These are phyloP conservation scores for Steinernema feltiae DNA, from an alignment of 1,140 invertebrate species.

Conservation along the genomic window DNA sequence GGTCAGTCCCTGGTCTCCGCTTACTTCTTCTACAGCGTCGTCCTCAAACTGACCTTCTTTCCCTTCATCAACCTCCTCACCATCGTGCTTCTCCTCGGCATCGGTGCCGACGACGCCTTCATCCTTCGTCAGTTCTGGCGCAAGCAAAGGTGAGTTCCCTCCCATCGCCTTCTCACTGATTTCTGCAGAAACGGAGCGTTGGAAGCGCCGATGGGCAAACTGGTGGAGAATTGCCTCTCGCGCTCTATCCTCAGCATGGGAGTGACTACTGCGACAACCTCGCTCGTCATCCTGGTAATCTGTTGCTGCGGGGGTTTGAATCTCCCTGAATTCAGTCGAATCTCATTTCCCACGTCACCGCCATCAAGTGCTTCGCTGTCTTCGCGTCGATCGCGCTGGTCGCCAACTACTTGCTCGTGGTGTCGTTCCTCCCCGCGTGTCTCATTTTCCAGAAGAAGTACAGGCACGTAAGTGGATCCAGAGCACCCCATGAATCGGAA, in stretches of 20 bases:
- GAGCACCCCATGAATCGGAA: neutral
- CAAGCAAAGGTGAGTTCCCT: neutral
- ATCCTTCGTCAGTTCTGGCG: neutral
- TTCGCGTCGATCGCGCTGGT: neutral
- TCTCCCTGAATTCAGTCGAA: neutral
- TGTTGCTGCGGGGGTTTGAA: neutral
- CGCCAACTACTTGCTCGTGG: neutral
- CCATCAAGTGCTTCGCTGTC: neutral
- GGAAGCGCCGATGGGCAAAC: neutral
- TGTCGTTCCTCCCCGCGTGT: neutral
- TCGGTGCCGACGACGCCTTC: constrained; percentile 62
- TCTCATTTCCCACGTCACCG: neutral
- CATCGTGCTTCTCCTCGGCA: constrained; percentile 60
- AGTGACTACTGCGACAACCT: neutral
- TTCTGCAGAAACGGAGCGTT: neutral
- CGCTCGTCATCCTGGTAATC: neutral
- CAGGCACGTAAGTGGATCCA: neutral
- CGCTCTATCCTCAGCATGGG: neutral
- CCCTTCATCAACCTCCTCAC: constrained; percentile 63
- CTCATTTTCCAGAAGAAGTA: neutral
- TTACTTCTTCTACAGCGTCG: constrained; percentile 60
- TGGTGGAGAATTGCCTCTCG: neutral
- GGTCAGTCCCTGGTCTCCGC: constrained; percentile 59
- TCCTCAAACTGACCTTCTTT: constrained; percentile 61
- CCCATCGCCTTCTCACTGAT: too few relatives aligned